Evolutionary conservation across 2,113 vertebrate species (phyloP).

Genomic region (Salvelinus sp.): DNA sequence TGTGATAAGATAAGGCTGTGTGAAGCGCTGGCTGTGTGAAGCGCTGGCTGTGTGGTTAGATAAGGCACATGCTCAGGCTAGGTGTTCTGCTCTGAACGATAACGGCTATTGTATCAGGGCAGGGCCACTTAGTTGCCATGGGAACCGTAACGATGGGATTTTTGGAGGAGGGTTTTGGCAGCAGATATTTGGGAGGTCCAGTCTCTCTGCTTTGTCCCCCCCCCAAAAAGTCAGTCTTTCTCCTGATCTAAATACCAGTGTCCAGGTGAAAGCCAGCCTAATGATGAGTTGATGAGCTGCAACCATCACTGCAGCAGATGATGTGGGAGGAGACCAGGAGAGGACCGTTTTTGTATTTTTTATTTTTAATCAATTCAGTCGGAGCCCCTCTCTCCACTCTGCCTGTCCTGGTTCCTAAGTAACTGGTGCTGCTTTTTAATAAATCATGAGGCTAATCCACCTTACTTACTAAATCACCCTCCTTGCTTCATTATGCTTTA

Average conservation of each 20-base stretch:
- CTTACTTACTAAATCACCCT: constrained; percentile 23
- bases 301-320: no score
- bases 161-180: not conserved
- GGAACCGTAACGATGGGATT: not conserved
- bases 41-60: no score
- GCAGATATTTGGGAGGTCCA: constrained; percentile 12
- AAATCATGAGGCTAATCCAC: no score
- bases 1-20: not conserved
- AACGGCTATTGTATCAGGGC: not conserved
- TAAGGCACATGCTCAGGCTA: not conserved
- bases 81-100: not conserved
- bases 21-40: not conserved
- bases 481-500: constrained; percentile 45
- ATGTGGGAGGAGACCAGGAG: no score
- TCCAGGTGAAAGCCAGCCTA: no score
- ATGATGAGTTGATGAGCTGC: no score
- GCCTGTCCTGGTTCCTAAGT: no score
- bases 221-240: no score
- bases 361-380: no score
- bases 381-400: no score
- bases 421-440: not conserved
- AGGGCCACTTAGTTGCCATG: not conserved
- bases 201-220: not conserved
- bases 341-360: no score
- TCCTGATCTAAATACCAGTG: no score